Percentiles rank a stretch among this genome's conserved stretches.
Evolutionary conservation across 2,797 vertebrate genomes (phyloP).

Genomic region (Merluccius polli): DNA sequence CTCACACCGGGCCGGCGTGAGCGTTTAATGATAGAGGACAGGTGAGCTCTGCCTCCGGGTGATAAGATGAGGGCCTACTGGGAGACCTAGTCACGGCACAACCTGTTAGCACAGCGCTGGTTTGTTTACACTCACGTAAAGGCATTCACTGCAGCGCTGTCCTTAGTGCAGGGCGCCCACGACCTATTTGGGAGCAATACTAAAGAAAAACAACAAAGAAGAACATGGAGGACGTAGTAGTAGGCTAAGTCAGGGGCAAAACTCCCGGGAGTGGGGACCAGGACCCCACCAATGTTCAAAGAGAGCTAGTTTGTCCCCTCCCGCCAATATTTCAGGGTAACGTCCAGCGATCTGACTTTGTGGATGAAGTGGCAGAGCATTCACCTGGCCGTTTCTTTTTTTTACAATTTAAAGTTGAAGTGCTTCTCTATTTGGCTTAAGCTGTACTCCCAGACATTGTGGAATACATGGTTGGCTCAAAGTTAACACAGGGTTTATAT

Average conservation of each 20-base stretch:
- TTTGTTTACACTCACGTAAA: slow-evolving; percentile 8
- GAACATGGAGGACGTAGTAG: not conserved
- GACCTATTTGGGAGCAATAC: not conserved
- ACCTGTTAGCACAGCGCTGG: slow-evolving; percentile 26
- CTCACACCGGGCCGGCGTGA: slow-evolving; percentile 35
- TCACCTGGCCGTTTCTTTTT: too few relatives aligned
- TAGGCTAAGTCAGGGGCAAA: not conserved
- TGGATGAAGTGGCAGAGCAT: too few relatives aligned
- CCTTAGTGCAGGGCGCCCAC: not conserved
- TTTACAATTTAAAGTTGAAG: too few relatives aligned
- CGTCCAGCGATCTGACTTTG: too few relatives aligned
- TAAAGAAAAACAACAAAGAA: not conserved
- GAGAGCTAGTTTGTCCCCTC: too few relatives aligned
- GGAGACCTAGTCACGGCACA: slow-evolving; percentile 34
- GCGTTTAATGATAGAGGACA: slow-evolving; percentile 60
- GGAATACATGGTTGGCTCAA: too few relatives aligned
- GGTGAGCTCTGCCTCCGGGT: slow-evolving; percentile 63
- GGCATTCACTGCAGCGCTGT: not conserved
- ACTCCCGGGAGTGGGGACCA: too few relatives aligned
- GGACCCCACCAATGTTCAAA: too few relatives aligned
- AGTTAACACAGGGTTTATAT: too few relatives aligned
- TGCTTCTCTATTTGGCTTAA: too few relatives aligned
- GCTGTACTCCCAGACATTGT: too few relatives aligned
- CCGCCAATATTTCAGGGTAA: too few relatives aligned
- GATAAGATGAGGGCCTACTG: slow-evolving; percentile 70